Evolutionary conservation across 1,140 invertebrate species (phyloP).

Genomic region (Magallana ariakensis): DNA sequence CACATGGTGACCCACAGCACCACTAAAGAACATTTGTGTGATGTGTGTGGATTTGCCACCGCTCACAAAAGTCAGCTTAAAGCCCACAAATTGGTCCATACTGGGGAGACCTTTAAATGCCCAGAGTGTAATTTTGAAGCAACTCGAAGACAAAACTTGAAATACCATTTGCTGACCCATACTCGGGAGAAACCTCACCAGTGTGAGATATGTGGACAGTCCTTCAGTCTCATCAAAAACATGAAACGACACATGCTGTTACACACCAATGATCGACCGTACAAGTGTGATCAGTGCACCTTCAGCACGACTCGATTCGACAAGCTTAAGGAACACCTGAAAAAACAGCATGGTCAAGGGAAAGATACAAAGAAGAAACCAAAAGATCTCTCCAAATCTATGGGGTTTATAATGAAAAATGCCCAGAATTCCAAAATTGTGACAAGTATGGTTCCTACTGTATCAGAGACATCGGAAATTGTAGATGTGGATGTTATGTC

Average conservation of each 20-base stretch:
- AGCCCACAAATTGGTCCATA: constrained; percentile 82
- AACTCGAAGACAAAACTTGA: constrained; percentile 80
- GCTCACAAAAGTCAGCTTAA: constrained; percentile 83
- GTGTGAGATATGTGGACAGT: constrained; percentile 84
- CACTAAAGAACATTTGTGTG: constrained; percentile 82
- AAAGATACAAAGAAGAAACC: constrained; percentile 60
- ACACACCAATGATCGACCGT: constrained; percentile 68
- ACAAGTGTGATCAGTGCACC: constrained; percentile 78
- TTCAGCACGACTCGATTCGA: constrained; percentile 82
- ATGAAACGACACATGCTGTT: constrained; percentile 74
- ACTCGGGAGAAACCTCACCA: constrained; percentile 84
- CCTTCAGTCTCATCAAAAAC: constrained; percentile 76
- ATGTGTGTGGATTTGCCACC: constrained; percentile 82
- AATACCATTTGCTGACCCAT: constrained; percentile 81
- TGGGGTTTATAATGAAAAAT: background rate
- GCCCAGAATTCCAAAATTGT: background rate
- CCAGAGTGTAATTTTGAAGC: constrained; percentile 79
- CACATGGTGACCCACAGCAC: constrained; percentile 82
- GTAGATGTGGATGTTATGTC: background rate
- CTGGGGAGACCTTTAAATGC: constrained; percentile 81
- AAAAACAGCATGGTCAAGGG: constrained; percentile 73
- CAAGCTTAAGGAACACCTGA: constrained; percentile 82
- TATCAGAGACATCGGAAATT: background rate
- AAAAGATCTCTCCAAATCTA: background rate
- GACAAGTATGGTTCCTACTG: background rate